Conservation (phyloP, 2,797 vertebrate species). For the Hoplostethus atlanticus region DNA sequence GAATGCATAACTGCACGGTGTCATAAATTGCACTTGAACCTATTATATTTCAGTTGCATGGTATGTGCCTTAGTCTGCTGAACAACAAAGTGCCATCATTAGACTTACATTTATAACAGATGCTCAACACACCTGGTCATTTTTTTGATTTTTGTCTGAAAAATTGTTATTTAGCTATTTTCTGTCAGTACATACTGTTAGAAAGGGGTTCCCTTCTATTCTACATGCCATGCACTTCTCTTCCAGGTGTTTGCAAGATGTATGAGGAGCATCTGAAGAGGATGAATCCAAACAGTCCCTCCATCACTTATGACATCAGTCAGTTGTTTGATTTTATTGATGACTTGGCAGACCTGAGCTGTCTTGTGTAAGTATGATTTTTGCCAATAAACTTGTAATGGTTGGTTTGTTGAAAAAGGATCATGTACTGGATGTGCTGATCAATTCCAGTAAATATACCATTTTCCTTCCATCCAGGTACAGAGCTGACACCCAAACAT, state of each 20-base stretch:
- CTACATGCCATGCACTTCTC: constrained; percentile 18
- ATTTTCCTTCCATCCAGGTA: constrained; percentile 83
- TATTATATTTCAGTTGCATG: neutral
- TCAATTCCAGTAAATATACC: neutral
- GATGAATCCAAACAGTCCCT: constrained; percentile 99
- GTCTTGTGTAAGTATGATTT: constrained; percentile 94
- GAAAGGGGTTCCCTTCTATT: neutral
- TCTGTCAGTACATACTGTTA: neutral
- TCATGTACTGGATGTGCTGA: neutral
- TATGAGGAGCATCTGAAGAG: constrained; percentile 99
- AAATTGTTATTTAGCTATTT: neutral
- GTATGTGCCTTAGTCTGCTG: no score
- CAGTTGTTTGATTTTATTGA: constrained; percentile 99
- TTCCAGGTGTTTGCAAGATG: constrained; percentile 98
- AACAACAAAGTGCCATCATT: no score
- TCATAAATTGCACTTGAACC: no score
- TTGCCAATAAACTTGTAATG: neutral
- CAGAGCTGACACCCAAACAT: constrained; percentile 97
- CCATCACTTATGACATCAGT: constrained; percentile 99
- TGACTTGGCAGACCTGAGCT: constrained; percentile 98
- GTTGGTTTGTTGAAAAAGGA: neutral
- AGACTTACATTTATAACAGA: neutral
- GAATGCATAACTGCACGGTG: neutral
- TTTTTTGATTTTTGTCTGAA: no score
- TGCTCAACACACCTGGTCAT: neutral